These are phyloP conservation scores for Tipula confusa DNA, from an alignment of 2,888 invertebrate species.

Conservation along the genomic window DNA sequence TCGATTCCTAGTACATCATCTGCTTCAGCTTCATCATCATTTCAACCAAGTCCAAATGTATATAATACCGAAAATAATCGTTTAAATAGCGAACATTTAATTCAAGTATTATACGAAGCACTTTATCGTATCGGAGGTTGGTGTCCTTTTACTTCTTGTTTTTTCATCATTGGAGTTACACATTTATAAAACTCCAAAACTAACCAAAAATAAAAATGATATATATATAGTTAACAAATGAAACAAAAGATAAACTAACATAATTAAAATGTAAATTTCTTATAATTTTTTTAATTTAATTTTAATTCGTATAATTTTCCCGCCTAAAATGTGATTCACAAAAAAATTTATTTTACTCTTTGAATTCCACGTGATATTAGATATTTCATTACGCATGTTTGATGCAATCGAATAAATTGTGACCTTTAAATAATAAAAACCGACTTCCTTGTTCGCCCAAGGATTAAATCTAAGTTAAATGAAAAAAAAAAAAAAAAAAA, in stretches of 20 bases:
- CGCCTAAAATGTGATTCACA: background rate
- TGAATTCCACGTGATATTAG: background rate
- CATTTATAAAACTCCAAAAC: background rate
- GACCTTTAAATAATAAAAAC: background rate
- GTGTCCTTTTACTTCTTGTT: slow-evolving; percentile 29
- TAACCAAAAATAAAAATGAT: background rate
- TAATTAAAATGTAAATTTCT: background rate
- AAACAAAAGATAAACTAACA: background rate
- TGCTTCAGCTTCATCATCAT: slow-evolving; percentile 38
- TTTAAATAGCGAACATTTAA: slow-evolving; percentile 45
- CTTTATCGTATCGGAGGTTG: slow-evolving; percentile 40
- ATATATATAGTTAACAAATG: too few relatives aligned
- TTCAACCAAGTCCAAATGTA: slow-evolving; percentile 38
- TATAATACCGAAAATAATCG: background rate
- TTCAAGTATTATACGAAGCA: slow-evolving; percentile 48
- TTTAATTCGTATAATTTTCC: background rate
- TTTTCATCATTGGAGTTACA: slow-evolving; percentile 29
- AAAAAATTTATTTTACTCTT: background rate
- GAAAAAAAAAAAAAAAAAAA: too few relatives aligned
- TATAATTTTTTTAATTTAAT: background rate
- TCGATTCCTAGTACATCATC: slow-evolving; percentile 46
- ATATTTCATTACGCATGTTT: background rate
- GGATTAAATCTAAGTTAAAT: background rate
- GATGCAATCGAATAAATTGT: background rate
- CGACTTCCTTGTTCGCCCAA: background rate